These are phyloP conservation scores for Illadopsis cleaveri DNA, from an alignment of 2,113 vertebrate genomes.

Conservation along the genomic window DNA sequence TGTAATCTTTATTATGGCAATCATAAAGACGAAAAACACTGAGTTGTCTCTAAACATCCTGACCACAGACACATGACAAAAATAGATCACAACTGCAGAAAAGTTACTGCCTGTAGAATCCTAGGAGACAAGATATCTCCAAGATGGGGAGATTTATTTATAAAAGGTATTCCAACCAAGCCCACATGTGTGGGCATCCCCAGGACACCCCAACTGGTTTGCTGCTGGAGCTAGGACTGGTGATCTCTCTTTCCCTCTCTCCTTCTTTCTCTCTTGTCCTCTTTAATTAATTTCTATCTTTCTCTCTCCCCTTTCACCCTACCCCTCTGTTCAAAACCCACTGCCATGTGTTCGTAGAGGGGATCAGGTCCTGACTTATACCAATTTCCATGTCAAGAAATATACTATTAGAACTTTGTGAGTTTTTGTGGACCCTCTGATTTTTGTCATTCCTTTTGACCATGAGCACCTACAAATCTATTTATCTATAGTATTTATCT, in stretches of 20 bases:
- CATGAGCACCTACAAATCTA: not conserved
- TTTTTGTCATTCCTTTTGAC: not conserved
- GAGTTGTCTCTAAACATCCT: not conserved
- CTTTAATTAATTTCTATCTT: not conserved
- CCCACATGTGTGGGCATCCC: rapidly evolving
- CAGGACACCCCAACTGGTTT: not conserved
- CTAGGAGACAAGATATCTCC: not conserved
- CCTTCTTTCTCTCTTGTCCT: not conserved
- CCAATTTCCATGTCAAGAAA: not conserved
- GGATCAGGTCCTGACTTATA: not conserved
- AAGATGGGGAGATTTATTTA: not conserved
- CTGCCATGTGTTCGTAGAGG: not conserved
- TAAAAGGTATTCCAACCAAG: not conserved
- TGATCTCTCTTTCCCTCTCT: not conserved
- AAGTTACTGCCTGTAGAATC: not conserved
- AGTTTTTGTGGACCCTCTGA: not conserved
- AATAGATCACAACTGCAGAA: not conserved
- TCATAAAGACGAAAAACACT: not conserved
- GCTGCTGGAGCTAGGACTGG: not conserved
- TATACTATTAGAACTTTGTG: not conserved
- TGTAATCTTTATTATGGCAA: not conserved
- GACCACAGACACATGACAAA: not conserved
- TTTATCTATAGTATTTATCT: too few relatives aligned
- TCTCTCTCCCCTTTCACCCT: not conserved
- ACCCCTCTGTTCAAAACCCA: not conserved